Base-by-base conservation (phyloP, 2,113 vertebrate species). In the Polyodon spathula region DNA sequence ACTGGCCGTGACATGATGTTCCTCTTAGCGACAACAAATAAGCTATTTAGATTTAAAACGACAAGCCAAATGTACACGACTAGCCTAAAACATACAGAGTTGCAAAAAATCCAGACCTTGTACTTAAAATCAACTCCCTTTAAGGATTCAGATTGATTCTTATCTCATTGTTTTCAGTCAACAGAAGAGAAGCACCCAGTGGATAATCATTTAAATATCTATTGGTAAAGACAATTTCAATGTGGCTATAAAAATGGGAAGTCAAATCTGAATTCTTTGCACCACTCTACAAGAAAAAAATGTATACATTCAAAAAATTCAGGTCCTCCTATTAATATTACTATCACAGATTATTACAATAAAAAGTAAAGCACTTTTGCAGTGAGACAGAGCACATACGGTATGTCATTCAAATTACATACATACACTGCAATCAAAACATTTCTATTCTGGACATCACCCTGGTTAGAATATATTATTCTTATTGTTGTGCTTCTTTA, bases 391-490 rank as follows among this genome's bases (percentile, higher is more conserved):
- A 10, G 44, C 44, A 46, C 3, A 46, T 46, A 46, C 44, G 3
- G 27, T 27, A 27, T 27, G 16, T 16, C 17, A 37, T 27, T 55
- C 53, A 27, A 16, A 37, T 55, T 4, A 55, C 4, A 55, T 2
- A 55, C 16, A 16, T 11, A 5, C 6, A 54, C 16, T 37, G 16
- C 53, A 17, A 54, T 27, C 43, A 44, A 44, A 44, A 44, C 7
- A 44, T 44, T 44, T 44, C 43, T 12, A 44, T 44, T 8, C 43
- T 44, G 12, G 7, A 44, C 44, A 46, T 60, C n/a, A 8, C 40
- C 27, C 37, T 37, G 51, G 53, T 12, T 44, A 56, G 43, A 16
- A 17, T 68, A 70, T 73, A 69, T 70, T 71, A 56, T 56, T 62
- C 61, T 43, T 27, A 6, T 62, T 40, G 56, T 9, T 52, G 56